phyloP scores from a whole-genome alignment of 53 echinoderm and acorn worm genomes.

The Arbacia lixula region DNA sequence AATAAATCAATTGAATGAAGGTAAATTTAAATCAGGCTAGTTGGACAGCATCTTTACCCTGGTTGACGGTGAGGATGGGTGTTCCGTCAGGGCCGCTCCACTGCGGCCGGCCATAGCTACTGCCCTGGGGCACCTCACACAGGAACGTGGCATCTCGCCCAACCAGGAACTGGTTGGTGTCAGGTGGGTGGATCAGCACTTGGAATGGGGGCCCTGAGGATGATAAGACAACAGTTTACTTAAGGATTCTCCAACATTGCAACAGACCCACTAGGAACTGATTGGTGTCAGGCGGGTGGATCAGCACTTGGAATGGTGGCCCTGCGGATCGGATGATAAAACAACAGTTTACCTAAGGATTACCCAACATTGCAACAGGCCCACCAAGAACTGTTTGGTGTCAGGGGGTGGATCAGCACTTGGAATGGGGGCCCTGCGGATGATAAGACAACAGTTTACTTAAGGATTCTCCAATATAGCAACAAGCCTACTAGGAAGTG shows the following conservation, averaged over 20 bases:
- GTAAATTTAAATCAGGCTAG: too few relatives aligned
- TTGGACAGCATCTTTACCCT: conserved; percentile 73
- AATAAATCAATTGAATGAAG: too few relatives aligned
- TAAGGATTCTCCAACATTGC: too few relatives aligned
- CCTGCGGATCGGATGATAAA: too few relatives aligned
- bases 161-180: conserved; percentile 38
- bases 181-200: conserved; percentile 48
- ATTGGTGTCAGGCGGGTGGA: conserved; percentile 33
- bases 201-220: conserved; percentile 55
- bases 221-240: too few relatives aligned
- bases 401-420: conserved; percentile 50
- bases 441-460: too few relatives aligned
- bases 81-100: conserved; percentile 74
- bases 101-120: conserved; percentile 67
- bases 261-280: conserved; percentile 63
- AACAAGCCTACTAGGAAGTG: conserved; percentile 62
- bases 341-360: too few relatives aligned
- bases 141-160: conserved; percentile 84
- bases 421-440: conserved; percentile 55
- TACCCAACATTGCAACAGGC: conserved; percentile 28
- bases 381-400: conserved; percentile 52
- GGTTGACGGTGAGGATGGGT: conserved; percentile 53
- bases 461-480: too few relatives aligned
- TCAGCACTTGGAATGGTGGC: conserved; percentile 60
- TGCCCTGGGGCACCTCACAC: conserved; percentile 79